Base-by-base conservation (phyloP, 2,888 invertebrate species). In the Thymelicus sylvestris region DNA sequence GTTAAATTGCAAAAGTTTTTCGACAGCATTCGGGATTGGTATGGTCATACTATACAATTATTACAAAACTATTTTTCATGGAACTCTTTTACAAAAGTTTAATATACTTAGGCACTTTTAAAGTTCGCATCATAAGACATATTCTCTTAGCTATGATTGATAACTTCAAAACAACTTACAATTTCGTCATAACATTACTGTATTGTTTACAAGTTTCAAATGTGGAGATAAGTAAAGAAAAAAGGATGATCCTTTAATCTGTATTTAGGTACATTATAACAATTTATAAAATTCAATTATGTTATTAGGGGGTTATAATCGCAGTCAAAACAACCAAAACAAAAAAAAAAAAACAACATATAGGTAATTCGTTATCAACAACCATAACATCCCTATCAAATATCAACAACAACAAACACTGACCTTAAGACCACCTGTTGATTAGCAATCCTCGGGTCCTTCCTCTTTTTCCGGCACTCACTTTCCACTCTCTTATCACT, bases 401-500 rank as follows among this genome's bases (percentile, higher is more conserved):
- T 4, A 31, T 19, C 38, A 64, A 31, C 63, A 10, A 57, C 48
- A 68, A 50, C 13, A 13, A 39, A 13, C 71, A 81, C 89, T 81
- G 71, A 92, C 92, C 92, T 92, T 80, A 80, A 80, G n/a, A 80
- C 81, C 74, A 85, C 87, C 55, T 86, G 85, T 74, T 88, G 81
- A 78, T 80, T 85, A 73, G 83, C 78, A 84, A 86, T 86, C 85
- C 88, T 85, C 78, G 83, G 86, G 73, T 91, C 91, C 81, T 86
- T 91, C 74, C 85, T 87, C 75, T 86, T 82, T 77, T 84, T 86
- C 76, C 89, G 81, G 74, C 88, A 89, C 86, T 92, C 92, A 91
- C 91, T 90, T 71, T 91, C 91, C 87, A 90, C 91, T 88, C 81
- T 90, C 79, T 89, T 91, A 83, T 88, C 92, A 91, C 91, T 88